Evolutionary conservation across 2,888 invertebrate species (phyloP).

Genomic region (Lepetodrilus schrolli): DNA sequence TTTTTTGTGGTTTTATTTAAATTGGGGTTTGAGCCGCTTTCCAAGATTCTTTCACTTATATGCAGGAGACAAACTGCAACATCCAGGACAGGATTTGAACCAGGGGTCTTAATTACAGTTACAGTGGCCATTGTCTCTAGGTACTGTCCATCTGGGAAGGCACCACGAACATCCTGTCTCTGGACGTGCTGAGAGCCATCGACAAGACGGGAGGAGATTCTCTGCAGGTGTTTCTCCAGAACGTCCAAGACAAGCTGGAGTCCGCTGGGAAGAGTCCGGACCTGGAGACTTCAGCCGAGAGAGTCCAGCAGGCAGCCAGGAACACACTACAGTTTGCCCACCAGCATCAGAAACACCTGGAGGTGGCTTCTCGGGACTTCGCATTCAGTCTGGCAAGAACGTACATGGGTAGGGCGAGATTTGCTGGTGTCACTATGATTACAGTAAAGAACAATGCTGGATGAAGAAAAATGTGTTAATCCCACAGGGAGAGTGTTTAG

Average conservation of each 20-base stretch:
- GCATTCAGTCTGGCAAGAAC: conserved; percentile 76
- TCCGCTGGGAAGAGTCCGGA: conserved; percentile 33
- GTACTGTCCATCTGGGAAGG: conserved; percentile 80
- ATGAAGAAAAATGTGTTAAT: too few relatives aligned
- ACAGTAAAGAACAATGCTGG: too few relatives aligned
- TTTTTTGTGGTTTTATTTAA: too few relatives aligned
- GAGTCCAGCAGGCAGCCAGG: conserved; percentile 51
- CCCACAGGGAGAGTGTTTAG: too few relatives aligned
- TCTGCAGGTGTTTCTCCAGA: conserved; percentile 69
- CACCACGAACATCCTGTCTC: conserved; percentile 78
- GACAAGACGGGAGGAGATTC: conserved; percentile 76
- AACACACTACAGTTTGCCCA: conserved; percentile 48
- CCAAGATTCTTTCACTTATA: too few relatives aligned
- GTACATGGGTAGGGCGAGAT: conserved; percentile 73
- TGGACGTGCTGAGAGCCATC: conserved; percentile 78
- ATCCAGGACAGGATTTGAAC: too few relatives aligned
- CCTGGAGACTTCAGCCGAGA: conserved; percentile 47
- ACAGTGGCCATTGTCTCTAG: conserved; percentile 68
- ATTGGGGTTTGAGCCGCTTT: too few relatives aligned
- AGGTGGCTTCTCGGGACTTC: conserved; percentile 77
- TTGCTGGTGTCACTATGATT: too few relatives aligned
- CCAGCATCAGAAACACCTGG: conserved; percentile 59
- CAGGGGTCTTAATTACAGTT: too few relatives aligned
- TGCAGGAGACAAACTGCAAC: too few relatives aligned
- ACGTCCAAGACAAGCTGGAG: conserved; percentile 61